Conservation (phyloP, 2,113 vertebrate species). For the Tympanuchus pallidicinctus region DNA sequence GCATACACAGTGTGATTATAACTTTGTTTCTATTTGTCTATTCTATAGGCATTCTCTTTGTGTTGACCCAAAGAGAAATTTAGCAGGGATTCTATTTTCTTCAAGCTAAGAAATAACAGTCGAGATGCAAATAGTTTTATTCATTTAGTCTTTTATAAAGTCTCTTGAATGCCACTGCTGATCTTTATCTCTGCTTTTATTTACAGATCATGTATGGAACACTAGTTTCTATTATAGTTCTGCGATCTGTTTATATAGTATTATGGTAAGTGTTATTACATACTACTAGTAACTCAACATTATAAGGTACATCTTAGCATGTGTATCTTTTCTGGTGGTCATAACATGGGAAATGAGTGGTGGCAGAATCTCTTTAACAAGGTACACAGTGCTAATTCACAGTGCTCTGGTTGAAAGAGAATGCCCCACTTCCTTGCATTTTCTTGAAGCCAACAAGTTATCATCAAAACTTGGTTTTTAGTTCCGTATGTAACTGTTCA, state of each 20-base stretch:
- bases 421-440: background rate
- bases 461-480: background rate
- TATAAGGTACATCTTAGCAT: background rate
- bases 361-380: background rate
- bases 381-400: rapidly evolving
- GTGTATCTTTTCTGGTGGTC: background rate
- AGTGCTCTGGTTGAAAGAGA: background rate
- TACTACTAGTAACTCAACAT: background rate
- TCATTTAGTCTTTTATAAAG: background rate
- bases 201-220: constrained; percentile 95
- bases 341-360: background rate
- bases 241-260: constrained; percentile 95
- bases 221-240: constrained; percentile 89
- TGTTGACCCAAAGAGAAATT: background rate
- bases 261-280: constrained; percentile 87
- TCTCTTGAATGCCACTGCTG: background rate
- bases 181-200: constrained; percentile 1
- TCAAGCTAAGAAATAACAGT: background rate
- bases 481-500: background rate
- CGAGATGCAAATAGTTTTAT: background rate
- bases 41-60: background rate
- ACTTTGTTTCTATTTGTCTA: background rate
- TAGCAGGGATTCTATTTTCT: background rate
- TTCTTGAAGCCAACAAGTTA: background rate
- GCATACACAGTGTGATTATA: background rate